A percentile compares a stretch with the other conserved stretches of the same genome.
Evolutionary conservation across 2,888 invertebrate genomes (phyloP).

Genomic region (Phalangium opilio): DNA sequence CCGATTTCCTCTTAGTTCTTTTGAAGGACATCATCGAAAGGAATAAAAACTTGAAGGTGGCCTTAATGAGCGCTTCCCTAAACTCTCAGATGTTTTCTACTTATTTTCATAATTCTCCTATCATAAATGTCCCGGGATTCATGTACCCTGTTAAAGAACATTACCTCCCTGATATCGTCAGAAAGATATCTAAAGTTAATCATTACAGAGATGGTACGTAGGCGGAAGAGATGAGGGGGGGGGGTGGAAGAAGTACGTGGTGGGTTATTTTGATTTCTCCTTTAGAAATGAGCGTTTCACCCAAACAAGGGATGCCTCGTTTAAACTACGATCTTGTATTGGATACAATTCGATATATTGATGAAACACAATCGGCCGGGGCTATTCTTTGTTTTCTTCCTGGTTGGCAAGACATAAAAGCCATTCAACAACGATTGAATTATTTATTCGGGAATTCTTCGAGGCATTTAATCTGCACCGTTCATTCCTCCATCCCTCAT

Average conservation of each 20-base stretch:
- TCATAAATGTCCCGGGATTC: slow-evolving; percentile 77
- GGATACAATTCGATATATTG: slow-evolving; percentile 42
- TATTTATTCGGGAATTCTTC: slow-evolving; percentile 15
- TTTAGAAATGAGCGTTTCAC: no score
- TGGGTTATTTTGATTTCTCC: no score
- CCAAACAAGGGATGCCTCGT: no score
- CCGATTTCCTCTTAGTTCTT: slow-evolving; percentile 86
- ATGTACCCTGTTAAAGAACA: slow-evolving; percentile 61
- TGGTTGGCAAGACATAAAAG: slow-evolving; percentile 54
- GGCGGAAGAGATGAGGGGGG: no score
- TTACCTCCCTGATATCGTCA: slow-evolving; percentile 31
- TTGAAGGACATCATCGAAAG: slow-evolving; percentile 84
- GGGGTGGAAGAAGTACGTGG: no score
- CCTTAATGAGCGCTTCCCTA: slow-evolving; percentile 96
- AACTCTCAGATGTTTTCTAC: slow-evolving; percentile 78
- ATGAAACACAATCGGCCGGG: slow-evolving; percentile 37
- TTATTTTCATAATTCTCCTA: slow-evolving; percentile 80
- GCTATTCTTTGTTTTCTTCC: slow-evolving; percentile 58
- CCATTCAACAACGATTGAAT: slow-evolving; percentile 37
- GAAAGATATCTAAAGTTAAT: neutral
- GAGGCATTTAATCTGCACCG: slow-evolving; percentile 26
- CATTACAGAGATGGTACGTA: neutral
- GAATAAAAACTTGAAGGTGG: slow-evolving; percentile 76
- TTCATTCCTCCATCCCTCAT: slow-evolving; percentile 45
- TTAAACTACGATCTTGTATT: slow-evolving; percentile 47